phyloP scores from a whole-genome alignment of 2,888 invertebrate species.

The Orchestes rusci region DNA sequence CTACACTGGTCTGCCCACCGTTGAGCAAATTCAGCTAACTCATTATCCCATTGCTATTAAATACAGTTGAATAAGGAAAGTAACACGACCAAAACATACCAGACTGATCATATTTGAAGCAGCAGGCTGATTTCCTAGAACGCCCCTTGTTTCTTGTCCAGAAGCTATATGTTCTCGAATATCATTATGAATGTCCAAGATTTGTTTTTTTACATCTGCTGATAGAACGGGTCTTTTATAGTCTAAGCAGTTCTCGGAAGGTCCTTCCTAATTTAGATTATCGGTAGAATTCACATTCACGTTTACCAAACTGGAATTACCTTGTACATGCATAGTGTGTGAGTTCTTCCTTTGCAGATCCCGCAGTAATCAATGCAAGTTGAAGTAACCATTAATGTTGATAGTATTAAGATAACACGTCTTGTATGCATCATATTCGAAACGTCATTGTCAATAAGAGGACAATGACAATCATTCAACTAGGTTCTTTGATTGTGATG shows the following conservation, averaged over 20 bases:
- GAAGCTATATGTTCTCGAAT: slow-evolving; percentile 30
- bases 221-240: slow-evolving; percentile 24
- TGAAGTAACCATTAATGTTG: too few species aligned
- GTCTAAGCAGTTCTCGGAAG: slow-evolving; percentile 22
- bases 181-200: slow-evolving; percentile 30
- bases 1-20: slow-evolving; percentile 32
- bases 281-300: background rate
- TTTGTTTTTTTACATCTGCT: slow-evolving; percentile 25
- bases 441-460: too few species aligned
- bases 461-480: too few species aligned
- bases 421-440: too few species aligned
- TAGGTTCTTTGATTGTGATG: too few species aligned
- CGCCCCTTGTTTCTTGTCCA: slow-evolving; percentile 27
- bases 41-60: slow-evolving; percentile 29
- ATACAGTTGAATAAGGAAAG: background rate
- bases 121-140: slow-evolving; percentile 27
- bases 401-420: too few species aligned
- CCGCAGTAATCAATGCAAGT: slow-evolving; percentile 28
- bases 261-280: slow-evolving; percentile 20
- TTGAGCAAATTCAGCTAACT: slow-evolving; percentile 29
- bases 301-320: slow-evolving; percentile 11
- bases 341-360: slow-evolving; percentile 27
- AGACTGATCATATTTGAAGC: slow-evolving; percentile 28
- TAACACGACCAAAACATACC: slow-evolving; percentile 16
- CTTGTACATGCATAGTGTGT: slow-evolving; percentile 29